Conservation (phyloP, 1,140 invertebrate genomes). For the Macrosteles quadrilineatus region DNA sequence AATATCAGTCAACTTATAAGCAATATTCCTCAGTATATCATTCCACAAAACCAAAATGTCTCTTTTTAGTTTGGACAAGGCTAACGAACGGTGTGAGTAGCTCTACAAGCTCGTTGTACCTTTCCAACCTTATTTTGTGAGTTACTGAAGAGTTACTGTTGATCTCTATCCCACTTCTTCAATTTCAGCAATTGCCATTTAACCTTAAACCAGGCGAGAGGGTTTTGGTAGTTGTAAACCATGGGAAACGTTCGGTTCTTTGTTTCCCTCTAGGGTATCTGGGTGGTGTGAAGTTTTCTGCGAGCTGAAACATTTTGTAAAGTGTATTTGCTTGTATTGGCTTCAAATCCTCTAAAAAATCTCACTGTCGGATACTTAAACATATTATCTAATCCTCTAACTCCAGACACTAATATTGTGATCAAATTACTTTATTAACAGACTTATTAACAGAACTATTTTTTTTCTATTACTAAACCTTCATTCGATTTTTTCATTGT, state of each 20-base stretch:
- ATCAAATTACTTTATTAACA: too few relatives aligned
- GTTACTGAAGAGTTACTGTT: conserved; percentile 3
- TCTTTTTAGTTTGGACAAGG: neutral
- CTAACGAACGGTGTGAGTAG: neutral
- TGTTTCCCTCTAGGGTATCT: neutral
- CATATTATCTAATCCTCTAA: too few relatives aligned
- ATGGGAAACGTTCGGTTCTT: neutral
- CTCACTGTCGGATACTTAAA: too few relatives aligned
- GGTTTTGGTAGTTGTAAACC: conserved; percentile 15
- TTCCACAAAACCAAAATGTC: conserved; percentile 18
- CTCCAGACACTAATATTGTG: too few relatives aligned
- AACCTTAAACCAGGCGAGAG: neutral
- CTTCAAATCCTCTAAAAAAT: too few relatives aligned
- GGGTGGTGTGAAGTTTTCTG: too few relatives aligned
- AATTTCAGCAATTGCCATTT: conserved; percentile 14
- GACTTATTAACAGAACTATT: too few relatives aligned
- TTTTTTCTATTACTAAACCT: too few relatives aligned
- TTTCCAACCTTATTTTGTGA: neutral
- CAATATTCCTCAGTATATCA: conserved; percentile 1
- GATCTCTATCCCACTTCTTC: neutral
- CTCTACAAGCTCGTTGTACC: neutral
- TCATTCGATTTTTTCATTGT: too few relatives aligned
- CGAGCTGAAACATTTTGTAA: too few relatives aligned
- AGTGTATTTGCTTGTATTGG: too few relatives aligned
- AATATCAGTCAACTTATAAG: neutral